These are phyloP conservation scores for Melitaea athalia DNA, from an alignment of 2,888 invertebrate genomes.

Conservation along the genomic window DNA sequence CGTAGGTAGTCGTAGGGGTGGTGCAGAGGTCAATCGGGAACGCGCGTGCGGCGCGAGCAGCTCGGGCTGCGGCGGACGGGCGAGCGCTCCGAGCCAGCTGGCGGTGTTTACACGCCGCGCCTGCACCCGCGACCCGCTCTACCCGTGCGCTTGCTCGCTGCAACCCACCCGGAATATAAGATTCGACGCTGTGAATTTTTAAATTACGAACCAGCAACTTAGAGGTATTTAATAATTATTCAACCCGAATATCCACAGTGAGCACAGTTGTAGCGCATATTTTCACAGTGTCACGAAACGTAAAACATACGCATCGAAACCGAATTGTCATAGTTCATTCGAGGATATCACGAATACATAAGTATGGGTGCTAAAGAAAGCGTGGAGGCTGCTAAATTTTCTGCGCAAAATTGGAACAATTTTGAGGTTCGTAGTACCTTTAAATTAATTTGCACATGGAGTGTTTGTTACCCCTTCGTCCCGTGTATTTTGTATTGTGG, in stretches of 20 bases:
- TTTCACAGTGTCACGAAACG: slow-evolving; percentile 68
- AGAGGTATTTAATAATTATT: slow-evolving; percentile 78
- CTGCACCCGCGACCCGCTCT: slow-evolving; percentile 57
- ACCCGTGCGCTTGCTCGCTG: slow-evolving; percentile 60
- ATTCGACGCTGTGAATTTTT: slow-evolving; percentile 78
- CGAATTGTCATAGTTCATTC: slow-evolving; percentile 74
- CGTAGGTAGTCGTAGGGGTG: slow-evolving; percentile 44
- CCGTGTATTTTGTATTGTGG: slow-evolving; percentile 67
- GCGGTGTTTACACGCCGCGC: slow-evolving; percentile 76
- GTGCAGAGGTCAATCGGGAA: slow-evolving; percentile 40
- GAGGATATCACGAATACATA: slow-evolving; percentile 77
- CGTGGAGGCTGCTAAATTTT: slow-evolving; percentile 91
- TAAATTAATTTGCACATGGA: slow-evolving; percentile 80
- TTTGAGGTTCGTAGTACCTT: slow-evolving; percentile 86
- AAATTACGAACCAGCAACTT: slow-evolving; percentile 71
- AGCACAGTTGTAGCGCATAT: slow-evolving; percentile 73
- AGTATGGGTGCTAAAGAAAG: slow-evolving; percentile 92
- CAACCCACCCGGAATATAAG: slow-evolving; percentile 74
- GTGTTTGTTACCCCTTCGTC: slow-evolving; percentile 75
- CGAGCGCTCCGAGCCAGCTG: slow-evolving; percentile 59
- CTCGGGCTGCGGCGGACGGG: slow-evolving; percentile 45
- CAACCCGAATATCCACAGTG: slow-evolving; percentile 67
- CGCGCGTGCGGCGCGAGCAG: slow-evolving; percentile 46
- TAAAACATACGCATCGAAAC: slow-evolving; percentile 76
- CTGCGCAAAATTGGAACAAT: slow-evolving; percentile 91